Evolutionary conservation across 2,113 vertebrate genomes (phyloP).

Genomic region (Nansenia antarctica): DNA sequence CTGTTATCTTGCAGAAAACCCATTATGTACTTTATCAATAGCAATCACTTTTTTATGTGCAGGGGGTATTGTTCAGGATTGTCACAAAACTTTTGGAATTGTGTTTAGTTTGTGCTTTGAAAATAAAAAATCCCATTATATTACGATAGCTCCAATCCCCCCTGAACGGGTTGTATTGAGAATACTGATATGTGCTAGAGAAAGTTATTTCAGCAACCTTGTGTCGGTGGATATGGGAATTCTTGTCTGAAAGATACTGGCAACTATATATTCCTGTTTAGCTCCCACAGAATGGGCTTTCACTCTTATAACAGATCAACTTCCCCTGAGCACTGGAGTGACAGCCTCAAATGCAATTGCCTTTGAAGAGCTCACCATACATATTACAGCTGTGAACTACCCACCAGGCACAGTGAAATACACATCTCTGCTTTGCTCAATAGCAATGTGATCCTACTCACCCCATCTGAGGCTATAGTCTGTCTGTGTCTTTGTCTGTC

Average conservation of each 20-base stretch:
- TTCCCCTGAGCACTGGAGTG: conserved; percentile 44
- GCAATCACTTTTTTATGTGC: conserved; percentile 35
- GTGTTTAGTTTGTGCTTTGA: conserved; percentile 21
- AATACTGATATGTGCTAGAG: conserved; percentile 49
- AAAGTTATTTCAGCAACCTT: conserved; percentile 34
- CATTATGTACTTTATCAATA: not conserved
- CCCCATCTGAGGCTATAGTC: conserved; percentile 11
- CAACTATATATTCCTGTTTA: conserved; percentile 35
- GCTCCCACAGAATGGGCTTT: conserved; percentile 34
- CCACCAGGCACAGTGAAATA: not conserved
- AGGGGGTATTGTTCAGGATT: not conserved
- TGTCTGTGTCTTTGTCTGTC: not conserved
- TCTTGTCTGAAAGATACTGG: conserved; percentile 17
- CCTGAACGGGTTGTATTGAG: conserved; percentile 34
- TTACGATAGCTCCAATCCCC: conserved; percentile 45
- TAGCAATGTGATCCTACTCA: not conserved
- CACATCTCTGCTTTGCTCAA: not conserved
- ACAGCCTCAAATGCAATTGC: conserved; percentile 46
- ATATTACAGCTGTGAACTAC: conserved; percentile 46
- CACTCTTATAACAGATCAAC: conserved; percentile 54
- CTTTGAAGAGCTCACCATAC: conserved; percentile 46
- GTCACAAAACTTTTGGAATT: too few species aligned
- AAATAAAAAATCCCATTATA: conserved; percentile 33
- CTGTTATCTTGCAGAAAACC: not conserved
- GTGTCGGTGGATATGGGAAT: conserved; percentile 22